Conservation (phyloP, 1,140 invertebrate species). For the Listronotus oregonensis region DNA sequence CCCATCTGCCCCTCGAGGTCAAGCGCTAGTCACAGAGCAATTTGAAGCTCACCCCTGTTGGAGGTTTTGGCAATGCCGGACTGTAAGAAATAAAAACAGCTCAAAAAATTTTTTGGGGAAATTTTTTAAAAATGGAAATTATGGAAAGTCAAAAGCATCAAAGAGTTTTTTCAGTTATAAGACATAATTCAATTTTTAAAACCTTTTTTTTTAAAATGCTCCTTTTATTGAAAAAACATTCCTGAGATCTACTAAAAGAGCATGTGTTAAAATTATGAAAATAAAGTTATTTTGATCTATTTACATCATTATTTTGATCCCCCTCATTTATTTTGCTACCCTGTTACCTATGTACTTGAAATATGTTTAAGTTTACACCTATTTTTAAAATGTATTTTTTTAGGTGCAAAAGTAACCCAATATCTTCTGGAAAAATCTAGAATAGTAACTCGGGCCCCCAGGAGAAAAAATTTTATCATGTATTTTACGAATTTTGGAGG, state of each 20-base stretch:
- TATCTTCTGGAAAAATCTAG: slow-evolving; percentile 97
- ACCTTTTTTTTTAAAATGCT: no score
- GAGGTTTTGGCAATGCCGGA: slow-evolving; percentile 99
- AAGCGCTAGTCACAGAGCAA: slow-evolving; percentile 92
- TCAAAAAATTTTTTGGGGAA: slow-evolving; percentile 92
- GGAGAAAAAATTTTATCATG: slow-evolving; percentile 97
- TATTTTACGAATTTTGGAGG: slow-evolving; percentile 96
- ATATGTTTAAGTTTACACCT: no score
- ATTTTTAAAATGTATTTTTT: slow-evolving; percentile 3
- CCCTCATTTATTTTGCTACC: no score
- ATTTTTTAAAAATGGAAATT: slow-evolving; percentile 92
- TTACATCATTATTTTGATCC: no score
- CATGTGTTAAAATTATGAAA: no score
- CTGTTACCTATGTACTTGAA: no score
- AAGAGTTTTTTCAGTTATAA: no score
- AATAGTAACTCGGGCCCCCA: slow-evolving; percentile 92
- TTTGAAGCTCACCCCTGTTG: slow-evolving; percentile 90
- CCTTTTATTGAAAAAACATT: no score
- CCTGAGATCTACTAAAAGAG: no score
- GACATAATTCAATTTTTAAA: no score
- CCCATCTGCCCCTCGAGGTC: slow-evolving; percentile 62
- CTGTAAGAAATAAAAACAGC: slow-evolving; percentile 94
- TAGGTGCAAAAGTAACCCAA: slow-evolving; percentile 84
- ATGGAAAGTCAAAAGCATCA: slow-evolving; percentile 60
- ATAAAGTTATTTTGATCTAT: no score